phyloP scores from a whole-genome alignment of 2,888 invertebrate genomes.

The Chalcis sispes region DNA sequence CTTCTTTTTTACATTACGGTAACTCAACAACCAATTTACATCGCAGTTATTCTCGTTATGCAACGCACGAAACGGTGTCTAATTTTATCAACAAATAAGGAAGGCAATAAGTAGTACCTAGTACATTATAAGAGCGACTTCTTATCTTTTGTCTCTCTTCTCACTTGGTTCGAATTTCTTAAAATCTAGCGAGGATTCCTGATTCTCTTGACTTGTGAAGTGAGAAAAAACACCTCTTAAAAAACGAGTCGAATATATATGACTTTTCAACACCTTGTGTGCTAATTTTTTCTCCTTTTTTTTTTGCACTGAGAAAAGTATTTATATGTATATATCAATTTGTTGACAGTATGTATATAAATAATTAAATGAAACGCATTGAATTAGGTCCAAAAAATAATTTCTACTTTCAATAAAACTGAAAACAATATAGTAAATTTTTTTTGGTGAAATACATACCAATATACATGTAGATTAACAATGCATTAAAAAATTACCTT shows the following conservation, averaged over 20 bases:
- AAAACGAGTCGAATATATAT: slow-evolving; percentile 29
- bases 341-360: slow-evolving; percentile 10
- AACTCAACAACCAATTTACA: slow-evolving; percentile 55
- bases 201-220: slow-evolving; percentile 47
- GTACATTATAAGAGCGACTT: slow-evolving; percentile 46
- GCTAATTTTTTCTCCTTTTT: slow-evolving; percentile 16
- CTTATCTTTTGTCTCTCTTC: slow-evolving; percentile 21
- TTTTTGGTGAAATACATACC: too few relatives aligned
- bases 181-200: slow-evolving; percentile 55
- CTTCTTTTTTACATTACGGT: slow-evolving; percentile 45
- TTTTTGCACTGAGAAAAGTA: slow-evolving; percentile 35
- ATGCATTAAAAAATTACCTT: too few relatives aligned
- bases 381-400: too few relatives aligned
- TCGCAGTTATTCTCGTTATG: slow-evolving; percentile 42
- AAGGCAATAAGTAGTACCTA: slow-evolving; percentile 56
- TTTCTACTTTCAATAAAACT: slow-evolving; percentile 19
- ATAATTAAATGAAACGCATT: slow-evolving; percentile 20
- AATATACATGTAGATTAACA: too few relatives aligned
- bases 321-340: slow-evolving; percentile 29
- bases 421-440: too few relatives aligned
- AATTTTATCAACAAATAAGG: slow-evolving; percentile 55
- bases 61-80: slow-evolving; percentile 40
- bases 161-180: slow-evolving; percentile 51
- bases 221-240: slow-evolving; percentile 39
- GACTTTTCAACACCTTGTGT: slow-evolving; percentile 29